Evolutionary conservation across 2,888 invertebrate species (phyloP).

Genomic region (Sinotaia quadrata): DNA sequence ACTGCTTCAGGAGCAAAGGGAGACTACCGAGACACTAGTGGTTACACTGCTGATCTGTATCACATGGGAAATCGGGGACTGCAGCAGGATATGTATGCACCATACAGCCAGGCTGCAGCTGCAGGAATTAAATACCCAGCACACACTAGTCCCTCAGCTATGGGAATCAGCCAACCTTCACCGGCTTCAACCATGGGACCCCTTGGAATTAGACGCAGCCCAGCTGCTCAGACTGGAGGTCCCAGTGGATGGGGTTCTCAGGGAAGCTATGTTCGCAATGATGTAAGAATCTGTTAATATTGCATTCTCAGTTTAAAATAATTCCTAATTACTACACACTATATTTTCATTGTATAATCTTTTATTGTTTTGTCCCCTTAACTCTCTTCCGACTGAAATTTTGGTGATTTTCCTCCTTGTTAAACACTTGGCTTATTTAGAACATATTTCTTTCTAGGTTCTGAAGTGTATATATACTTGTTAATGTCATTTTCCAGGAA

Average conservation of each 20-base stretch:
- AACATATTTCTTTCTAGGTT: too few relatives aligned
- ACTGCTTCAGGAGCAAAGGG: constrained; percentile 42
- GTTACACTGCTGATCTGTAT: constrained; percentile 38
- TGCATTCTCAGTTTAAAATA: not conserved
- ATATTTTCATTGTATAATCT: too few relatives aligned
- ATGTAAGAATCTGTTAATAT: constrained; percentile 39
- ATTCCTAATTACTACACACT: too few relatives aligned
- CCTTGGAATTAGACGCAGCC: constrained; percentile 51
- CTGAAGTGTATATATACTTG: too few relatives aligned
- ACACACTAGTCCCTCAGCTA: constrained; percentile 48
- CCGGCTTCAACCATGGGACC: constrained; percentile 41
- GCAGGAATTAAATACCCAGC: constrained; percentile 57
- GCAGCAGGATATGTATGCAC: constrained; percentile 45
- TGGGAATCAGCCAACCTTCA: constrained; percentile 48
- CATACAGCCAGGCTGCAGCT: not conserved
- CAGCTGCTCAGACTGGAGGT: constrained; percentile 46
- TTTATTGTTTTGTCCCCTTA: too few relatives aligned
- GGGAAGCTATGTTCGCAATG: constrained; percentile 51
- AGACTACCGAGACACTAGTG: constrained; percentile 49
- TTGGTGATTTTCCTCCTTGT: too few relatives aligned
- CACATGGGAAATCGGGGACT: constrained; percentile 38
- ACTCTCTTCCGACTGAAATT: too few relatives aligned
- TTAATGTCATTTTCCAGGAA: too few relatives aligned
- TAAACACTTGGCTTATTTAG: too few relatives aligned
- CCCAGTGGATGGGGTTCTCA: constrained; percentile 55